phyloP scores from a whole-genome alignment of 2,113 vertebrate species.

The Delphinapterus leucas region DNA sequence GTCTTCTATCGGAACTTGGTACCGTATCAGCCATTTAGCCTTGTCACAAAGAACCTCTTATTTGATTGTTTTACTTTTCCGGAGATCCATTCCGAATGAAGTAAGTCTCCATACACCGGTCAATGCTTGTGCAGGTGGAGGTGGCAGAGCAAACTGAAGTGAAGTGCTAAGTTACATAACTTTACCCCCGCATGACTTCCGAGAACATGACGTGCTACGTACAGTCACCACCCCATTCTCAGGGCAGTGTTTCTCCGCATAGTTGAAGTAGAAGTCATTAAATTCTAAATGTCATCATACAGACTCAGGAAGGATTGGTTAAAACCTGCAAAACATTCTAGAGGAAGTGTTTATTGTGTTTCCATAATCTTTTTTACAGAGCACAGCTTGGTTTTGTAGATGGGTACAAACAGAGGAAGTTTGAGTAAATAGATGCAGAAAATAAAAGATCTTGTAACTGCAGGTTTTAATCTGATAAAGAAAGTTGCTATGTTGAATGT shows the following conservation, averaged over 20 bases:
- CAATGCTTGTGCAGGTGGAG: not conserved
- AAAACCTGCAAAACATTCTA: not conserved
- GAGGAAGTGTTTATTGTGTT: conserved; percentile 24
- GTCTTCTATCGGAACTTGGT: not conserved
- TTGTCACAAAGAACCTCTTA: conserved; percentile 24
- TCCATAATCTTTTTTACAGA: not conserved
- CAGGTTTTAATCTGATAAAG: not conserved
- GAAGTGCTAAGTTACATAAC: conserved; percentile 3
- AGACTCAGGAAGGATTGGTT: not conserved
- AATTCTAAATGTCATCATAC: not conserved
- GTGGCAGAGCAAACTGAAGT: not conserved
- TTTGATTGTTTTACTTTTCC: conserved; percentile 46
- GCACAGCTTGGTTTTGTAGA: not conserved
- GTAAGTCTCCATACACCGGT: not conserved
- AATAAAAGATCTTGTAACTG: not conserved
- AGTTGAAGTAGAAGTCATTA: not conserved
- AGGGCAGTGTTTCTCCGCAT: conserved; percentile 2
- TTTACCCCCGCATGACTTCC: not conserved
- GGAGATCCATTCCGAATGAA: not conserved
- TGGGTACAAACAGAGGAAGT: not conserved
- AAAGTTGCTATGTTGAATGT: not conserved
- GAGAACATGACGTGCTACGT: not conserved
- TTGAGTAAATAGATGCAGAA: not conserved
- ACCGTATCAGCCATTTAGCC: conserved; percentile 27
- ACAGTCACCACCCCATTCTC: not conserved